A percentile compares a stretch with the other conserved stretches of the same genome.
Conservation (phyloP, 2,888 invertebrate species). For the Xylophagus ater region DNA sequence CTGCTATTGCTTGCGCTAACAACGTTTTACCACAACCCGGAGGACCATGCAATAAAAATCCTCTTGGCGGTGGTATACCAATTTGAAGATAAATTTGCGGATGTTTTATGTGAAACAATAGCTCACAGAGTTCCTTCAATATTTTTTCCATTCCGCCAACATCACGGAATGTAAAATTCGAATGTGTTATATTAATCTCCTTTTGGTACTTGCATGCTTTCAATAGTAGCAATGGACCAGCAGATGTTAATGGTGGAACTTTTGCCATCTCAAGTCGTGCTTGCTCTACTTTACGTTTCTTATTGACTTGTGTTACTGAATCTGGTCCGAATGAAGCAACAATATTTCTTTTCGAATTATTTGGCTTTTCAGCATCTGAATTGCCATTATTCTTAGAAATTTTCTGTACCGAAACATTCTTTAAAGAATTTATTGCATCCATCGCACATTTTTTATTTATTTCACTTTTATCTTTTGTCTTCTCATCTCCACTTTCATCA, state of each 20-base stretch:
- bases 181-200: slow-evolving; percentile 8
- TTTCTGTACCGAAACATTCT: slow-evolving; percentile 30
- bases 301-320: slow-evolving; percentile 3
- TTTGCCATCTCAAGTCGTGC: slow-evolving; percentile 5
- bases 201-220: slow-evolving; percentile 11
- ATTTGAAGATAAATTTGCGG: slow-evolving; percentile 79
- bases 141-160: slow-evolving; percentile 72
- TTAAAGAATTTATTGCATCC: no score
- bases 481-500: slow-evolving; percentile 54
- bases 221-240: background rate
- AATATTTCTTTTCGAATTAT: slow-evolving; percentile 23
- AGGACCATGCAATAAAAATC: slow-evolving; percentile 88
- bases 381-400: slow-evolving; percentile 39
- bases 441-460: slow-evolving; percentile 44
- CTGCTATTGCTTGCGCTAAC: slow-evolving; percentile 70
- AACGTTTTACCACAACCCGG: slow-evolving; percentile 90
- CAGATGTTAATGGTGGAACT: slow-evolving; percentile 4
- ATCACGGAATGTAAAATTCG: slow-evolving; percentile 37
- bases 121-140: slow-evolving; percentile 57
- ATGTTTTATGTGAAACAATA: slow-evolving; percentile 76
- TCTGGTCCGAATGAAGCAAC: slow-evolving; percentile 4
- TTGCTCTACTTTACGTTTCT: slow-evolving; percentile 19
- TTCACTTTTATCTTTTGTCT: slow-evolving; percentile 40
- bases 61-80: slow-evolving; percentile 79
- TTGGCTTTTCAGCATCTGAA: slow-evolving; percentile 37